Conservation (phyloP, 1,140 invertebrate genomes). For the Hylaeus anthracinus region DNA sequence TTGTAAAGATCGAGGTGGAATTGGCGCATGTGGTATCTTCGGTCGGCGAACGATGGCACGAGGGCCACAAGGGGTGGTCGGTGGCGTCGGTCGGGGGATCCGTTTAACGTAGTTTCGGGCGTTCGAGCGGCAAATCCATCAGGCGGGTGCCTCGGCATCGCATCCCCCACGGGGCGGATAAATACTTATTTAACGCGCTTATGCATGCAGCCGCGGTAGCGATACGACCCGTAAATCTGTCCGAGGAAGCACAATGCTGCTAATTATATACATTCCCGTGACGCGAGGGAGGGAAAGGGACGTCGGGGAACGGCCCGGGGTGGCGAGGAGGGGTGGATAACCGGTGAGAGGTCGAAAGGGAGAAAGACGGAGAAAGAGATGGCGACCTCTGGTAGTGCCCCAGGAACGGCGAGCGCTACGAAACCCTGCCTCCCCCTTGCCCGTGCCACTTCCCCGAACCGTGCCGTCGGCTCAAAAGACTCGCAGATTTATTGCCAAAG, state of each 20-base stretch:
- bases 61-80: not conserved
- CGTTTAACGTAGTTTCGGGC: slow-evolving; percentile 64
- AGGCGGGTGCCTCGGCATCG: slow-evolving; percentile 69
- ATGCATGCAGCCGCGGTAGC: slow-evolving; percentile 80
- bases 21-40: not conserved
- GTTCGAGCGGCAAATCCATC: slow-evolving; percentile 76
- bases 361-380: slow-evolving; percentile 57
- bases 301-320: slow-evolving; percentile 2
- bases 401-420: slow-evolving; percentile 54
- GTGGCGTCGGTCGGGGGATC: slow-evolving; percentile 32
- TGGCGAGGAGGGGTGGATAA: slow-evolving; percentile 43
- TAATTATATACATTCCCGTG: slow-evolving; percentile 81
- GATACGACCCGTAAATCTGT: slow-evolving; percentile 81
- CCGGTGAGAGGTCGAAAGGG: slow-evolving; percentile 42
- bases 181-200: slow-evolving; percentile 82
- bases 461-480: slow-evolving; percentile 76
- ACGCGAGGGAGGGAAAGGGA: slow-evolving; percentile 64
- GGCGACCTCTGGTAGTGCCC: slow-evolving; percentile 61
- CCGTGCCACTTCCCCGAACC: slow-evolving; percentile 48
- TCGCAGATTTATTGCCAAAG: slow-evolving; percentile 80
- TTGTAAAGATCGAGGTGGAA: not conserved
- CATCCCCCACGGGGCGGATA: slow-evolving; percentile 79
- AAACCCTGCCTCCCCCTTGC: slow-evolving; percentile 49
- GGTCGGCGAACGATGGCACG: not conserved
- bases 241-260: slow-evolving; percentile 79